Base-by-base conservation (phyloP, 1,140 invertebrate genomes). In the Drosophila malerkotliana region DNA sequence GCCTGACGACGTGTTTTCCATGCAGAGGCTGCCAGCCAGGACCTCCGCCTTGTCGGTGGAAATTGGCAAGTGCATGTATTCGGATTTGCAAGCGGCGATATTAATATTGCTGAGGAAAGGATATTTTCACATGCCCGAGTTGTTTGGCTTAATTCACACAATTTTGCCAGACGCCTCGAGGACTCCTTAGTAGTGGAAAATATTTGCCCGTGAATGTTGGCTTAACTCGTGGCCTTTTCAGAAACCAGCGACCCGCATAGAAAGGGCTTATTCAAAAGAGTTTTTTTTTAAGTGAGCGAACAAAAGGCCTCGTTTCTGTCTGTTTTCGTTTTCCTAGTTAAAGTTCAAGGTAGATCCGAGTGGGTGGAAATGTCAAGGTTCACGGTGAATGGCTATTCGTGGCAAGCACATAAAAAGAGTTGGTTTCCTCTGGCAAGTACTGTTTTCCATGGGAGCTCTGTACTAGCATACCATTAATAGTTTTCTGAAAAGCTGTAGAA, bases 141-240 rank as follows among this genome's bases (percentile, higher is more conserved):
- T 10, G 45, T 24, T 51, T 41, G 26, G 10, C n/a, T 53, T 52
- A 53, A 45, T 67, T 45, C 34, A 26, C 34, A 26, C 32, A 30
- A 14, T 62, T 21, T 60, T 12, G 7, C 15, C 44, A 26, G 30
- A 12, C 21, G 37, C 26, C 45, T 12, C 5, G n/a, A 57, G 28
- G 30, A 15, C 10, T 61, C 6, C 32, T 15, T 9, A 0, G 18
- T 18, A 28, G 18, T 12, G 34, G 34, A 37, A 37, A 37, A 37
- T 48, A 62, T 63, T 39, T 32, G 34, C 44, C 15, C 68, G 58
- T 55, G 34, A 30, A 14, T 62, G 73, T 77, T 77, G 64, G 53
- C 14, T 66, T 69, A 68, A 71, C 68, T 66, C 64, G 48, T 81
- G 63, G 21, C 73, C 75, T 77, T 60, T 48, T 21, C 32, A 12